phyloP scores from a whole-genome alignment of 1,140 invertebrate species.

The Holcopasites calliopsidis region DNA sequence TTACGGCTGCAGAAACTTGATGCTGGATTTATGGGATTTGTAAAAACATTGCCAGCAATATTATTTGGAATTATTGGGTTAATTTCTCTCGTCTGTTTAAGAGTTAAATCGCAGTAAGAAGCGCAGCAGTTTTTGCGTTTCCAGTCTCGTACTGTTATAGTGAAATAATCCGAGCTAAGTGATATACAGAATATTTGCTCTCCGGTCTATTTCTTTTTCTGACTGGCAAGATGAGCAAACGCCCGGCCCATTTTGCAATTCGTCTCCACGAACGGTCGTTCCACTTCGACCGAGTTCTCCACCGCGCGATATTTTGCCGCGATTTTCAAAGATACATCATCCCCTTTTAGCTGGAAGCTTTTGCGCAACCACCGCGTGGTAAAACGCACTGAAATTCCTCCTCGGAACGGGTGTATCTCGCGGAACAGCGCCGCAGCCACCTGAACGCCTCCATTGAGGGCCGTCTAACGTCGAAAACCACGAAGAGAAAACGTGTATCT shows the following conservation, averaged over 20 bases:
- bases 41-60: no score
- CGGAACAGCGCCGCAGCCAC: conserved; percentile 14
- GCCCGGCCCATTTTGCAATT: background rate
- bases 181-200: background rate
- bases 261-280: conserved; percentile 7
- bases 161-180: no score
- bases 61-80: no score
- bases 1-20: background rate
- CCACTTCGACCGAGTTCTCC: conserved; percentile 12
- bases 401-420: conserved; percentile 5
- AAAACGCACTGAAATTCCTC: conserved; percentile 1
- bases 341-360: background rate
- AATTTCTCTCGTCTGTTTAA: no score
- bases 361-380: background rate
- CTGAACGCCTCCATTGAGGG: conserved; percentile 21
- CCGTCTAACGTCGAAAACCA: conserved; percentile 29
- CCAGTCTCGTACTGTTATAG: no score
- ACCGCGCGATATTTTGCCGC: conserved; percentile 7
- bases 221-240: background rate
- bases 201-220: background rate
- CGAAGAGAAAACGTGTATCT: background rate
- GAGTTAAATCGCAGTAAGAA: no score
- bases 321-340: conserved; percentile 22
- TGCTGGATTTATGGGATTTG: background rate
- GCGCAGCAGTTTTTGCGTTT: no score